Base-by-base conservation (phyloP, 2,113 vertebrate genomes). In the Tyto alba region DNA sequence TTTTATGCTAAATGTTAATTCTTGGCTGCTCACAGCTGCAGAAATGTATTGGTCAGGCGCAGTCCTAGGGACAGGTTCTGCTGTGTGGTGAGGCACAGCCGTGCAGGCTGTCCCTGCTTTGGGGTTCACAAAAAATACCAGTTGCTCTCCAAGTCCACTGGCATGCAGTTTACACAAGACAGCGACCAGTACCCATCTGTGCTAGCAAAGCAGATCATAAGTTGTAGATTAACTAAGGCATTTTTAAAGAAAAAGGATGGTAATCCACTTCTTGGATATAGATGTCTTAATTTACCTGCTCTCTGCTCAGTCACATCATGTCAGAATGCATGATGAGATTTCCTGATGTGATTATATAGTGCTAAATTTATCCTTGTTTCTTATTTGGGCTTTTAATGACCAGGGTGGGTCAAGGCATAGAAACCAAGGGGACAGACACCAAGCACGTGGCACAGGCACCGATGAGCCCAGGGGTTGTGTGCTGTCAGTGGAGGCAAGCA, bases 11-110 rank as follows among this genome's bases (percentile, higher is more conserved):
- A 30, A 9, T 8, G 9, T 50, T 76, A 82, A 76, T 91, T 77
- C 74, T 67, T 29, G 75, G 59, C 77, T 89, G 84, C 91, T 95
- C 41, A 21, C 89, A 94, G 92, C 94, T 95, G 92, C 91, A 79
- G 69, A 16, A 79, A 6, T 14, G n/a, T 27, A 7, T 53, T 1
- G 2, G 50, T 20, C 48, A 76, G 92, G 66, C 29, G 2, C 1
- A 17, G 29, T 9, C 20, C 57, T 34, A 14, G 56, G 75, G 76
- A 56, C 22, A 43, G 67, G 78, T 71, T 88, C 81, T 92, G 69
- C 41, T 85, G 85, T 2, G 1, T 32, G 45, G 26, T 32, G 0
- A 27, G 73, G 41, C 38, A 47, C 47, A 60, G 50, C 36, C 1
- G 0, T 5, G 27, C 0, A 4, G 22, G 53, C 29, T 90, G 34